Conservation (phyloP, 2,113 vertebrate genomes). For the Bubalus kerabau region DNA sequence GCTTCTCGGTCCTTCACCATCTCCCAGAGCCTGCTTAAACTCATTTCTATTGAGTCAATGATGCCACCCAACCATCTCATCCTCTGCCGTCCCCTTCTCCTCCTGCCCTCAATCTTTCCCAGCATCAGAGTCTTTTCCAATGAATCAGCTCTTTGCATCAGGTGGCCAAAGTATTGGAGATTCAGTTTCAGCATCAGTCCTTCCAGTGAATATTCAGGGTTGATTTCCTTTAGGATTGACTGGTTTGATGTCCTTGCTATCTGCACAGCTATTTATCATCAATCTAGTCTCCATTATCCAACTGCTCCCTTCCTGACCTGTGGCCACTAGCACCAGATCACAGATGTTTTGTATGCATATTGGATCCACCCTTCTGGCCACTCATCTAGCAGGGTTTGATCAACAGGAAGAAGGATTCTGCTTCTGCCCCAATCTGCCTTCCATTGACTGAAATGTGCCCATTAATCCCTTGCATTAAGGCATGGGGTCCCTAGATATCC, state of each 20-base stretch:
- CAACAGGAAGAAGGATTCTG: neutral
- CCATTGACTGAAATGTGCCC: neutral
- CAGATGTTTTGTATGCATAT: rapidly evolving
- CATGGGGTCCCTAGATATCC: rapidly evolving
- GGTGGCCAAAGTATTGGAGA: neutral
- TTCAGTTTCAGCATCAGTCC: neutral
- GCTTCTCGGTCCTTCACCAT: neutral
- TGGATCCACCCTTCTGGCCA: rapidly evolving
- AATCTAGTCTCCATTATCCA: rapidly evolving
- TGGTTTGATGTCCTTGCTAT: neutral
- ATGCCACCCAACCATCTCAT: neutral
- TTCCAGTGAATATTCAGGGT: neutral
- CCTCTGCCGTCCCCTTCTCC: neutral
- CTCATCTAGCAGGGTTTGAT: neutral
- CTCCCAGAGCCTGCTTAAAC: neutral
- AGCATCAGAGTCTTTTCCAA: neutral
- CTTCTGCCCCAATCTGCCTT: neutral
- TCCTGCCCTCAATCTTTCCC: neutral
- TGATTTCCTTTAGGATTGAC: neutral
- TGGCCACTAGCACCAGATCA: neutral
- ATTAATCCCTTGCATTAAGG: neutral
- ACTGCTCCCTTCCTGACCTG: neutral
- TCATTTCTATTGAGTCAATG: neutral
- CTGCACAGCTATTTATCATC: neutral
- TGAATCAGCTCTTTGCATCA: neutral